A percentile compares a stretch with the other conserved stretches of the same genome.
phyloP scores from a whole-genome alignment of 1,140 invertebrate species.

The Aphelenchoides besseyi region DNA sequence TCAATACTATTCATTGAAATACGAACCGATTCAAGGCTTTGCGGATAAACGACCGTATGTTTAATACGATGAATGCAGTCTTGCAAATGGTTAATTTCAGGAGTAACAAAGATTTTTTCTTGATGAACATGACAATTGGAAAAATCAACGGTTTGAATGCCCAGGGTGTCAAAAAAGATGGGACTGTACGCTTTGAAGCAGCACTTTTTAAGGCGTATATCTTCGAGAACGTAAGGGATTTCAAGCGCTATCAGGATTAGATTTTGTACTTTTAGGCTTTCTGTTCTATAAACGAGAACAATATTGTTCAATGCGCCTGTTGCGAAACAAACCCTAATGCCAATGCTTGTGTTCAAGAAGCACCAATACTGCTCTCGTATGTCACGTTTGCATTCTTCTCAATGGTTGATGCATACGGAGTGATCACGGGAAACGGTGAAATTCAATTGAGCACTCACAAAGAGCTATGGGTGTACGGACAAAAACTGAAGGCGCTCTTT shows the following conservation, averaged over 20 bases:
- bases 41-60: no score
- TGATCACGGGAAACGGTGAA: neutral
- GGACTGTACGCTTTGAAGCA: neutral
- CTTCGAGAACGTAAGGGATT: neutral
- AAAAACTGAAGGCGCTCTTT: neutral
- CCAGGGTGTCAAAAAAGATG: neutral
- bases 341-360: neutral
- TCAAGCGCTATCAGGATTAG: no score
- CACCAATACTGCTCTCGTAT: neutral
- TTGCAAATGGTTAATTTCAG: no score
- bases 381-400: neutral
- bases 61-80: no score
- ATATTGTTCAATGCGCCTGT: neutral
- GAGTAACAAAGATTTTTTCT: neutral
- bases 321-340: neutral
- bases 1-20: no score
- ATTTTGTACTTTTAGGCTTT: no score
- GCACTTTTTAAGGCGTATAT: neutral
- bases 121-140: neutral
- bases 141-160: neutral
- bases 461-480: neutral
- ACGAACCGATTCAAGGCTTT: no score
- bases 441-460: neutral
- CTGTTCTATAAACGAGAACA: neutral
- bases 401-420: neutral